Percentiles rank a stretch among this genome's conserved stretches.
Evolutionary conservation across 2,113 vertebrate genomes (phyloP).

Genomic region (Tychaedon coryphoeus): DNA sequence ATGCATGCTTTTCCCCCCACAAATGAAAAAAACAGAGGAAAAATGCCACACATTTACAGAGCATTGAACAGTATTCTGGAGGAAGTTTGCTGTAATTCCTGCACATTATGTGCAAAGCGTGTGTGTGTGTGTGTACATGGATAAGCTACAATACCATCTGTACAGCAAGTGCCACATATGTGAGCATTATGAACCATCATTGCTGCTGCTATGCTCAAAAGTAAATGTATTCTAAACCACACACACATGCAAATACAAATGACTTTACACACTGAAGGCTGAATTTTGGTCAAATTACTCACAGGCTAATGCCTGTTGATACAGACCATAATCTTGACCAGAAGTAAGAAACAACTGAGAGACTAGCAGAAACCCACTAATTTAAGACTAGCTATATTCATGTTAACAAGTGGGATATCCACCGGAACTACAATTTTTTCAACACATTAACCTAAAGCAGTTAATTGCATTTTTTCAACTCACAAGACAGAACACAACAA

Average conservation of each 20-base stretch:
- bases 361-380: neutral
- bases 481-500: neutral
- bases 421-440: neutral
- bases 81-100: conserved; percentile 41
- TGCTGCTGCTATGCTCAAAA: conserved; percentile 23
- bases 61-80: neutral
- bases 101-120: neutral
- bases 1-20: neutral
- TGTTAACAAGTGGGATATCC: neutral
- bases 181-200: conserved; percentile 17
- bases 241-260: neutral
- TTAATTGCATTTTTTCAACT: neutral
- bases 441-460: neutral
- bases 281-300: neutral
- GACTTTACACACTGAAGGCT: neutral
- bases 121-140: conserved; percentile 16
- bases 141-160: conserved; percentile 56
- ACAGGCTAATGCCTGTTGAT: neutral
- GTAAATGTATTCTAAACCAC: conserved; percentile 29
- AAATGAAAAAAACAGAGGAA: neutral
- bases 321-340: neutral
- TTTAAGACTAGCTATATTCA: neutral
- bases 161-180: conserved; percentile 49
- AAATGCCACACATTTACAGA: neutral
- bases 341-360: neutral